phyloP scores from a whole-genome alignment of 2,797 vertebrate species.

The Nasua narica region DNA sequence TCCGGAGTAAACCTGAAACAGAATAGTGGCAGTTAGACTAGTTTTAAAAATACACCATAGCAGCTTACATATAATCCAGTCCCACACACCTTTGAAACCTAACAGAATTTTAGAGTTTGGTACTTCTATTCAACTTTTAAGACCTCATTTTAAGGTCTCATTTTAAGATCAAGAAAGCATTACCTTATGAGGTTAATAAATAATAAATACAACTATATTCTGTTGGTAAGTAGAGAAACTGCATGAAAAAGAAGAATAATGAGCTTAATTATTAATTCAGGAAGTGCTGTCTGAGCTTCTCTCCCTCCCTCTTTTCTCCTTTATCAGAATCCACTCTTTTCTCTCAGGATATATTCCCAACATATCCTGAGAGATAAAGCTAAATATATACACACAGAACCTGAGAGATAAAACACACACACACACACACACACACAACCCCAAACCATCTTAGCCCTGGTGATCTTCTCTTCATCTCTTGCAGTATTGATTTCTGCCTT shows the following conservation, averaged over 20 bases:
- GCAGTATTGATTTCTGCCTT: not conserved
- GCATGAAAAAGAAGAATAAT: not conserved
- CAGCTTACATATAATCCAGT: not conserved
- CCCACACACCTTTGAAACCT: not conserved
- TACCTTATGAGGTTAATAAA: not conserved
- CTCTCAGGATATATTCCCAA: not conserved
- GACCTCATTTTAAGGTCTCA: too few relatives aligned
- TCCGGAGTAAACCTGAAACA: constrained; percentile 96
- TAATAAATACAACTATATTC: not conserved
- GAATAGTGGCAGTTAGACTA: constrained; percentile 16
- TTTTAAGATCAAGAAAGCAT: not conserved
- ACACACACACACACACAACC: not conserved
- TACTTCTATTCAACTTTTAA: not conserved
- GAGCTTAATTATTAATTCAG: not conserved
- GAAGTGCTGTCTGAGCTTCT: not conserved
- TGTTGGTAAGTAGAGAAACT: not conserved
- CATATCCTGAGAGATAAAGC: too few relatives aligned
- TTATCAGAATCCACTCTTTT: not conserved
- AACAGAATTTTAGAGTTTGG: not conserved
- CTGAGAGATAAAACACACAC: not conserved
- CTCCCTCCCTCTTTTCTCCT: not conserved
- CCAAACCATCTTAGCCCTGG: not conserved
- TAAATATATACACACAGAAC: too few relatives aligned
- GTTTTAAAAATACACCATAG: not conserved
- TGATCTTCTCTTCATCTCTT: not conserved